These are phyloP conservation scores for Osmoderma eremita DNA, from an alignment of 2,888 invertebrate species.

Conservation along the genomic window DNA sequence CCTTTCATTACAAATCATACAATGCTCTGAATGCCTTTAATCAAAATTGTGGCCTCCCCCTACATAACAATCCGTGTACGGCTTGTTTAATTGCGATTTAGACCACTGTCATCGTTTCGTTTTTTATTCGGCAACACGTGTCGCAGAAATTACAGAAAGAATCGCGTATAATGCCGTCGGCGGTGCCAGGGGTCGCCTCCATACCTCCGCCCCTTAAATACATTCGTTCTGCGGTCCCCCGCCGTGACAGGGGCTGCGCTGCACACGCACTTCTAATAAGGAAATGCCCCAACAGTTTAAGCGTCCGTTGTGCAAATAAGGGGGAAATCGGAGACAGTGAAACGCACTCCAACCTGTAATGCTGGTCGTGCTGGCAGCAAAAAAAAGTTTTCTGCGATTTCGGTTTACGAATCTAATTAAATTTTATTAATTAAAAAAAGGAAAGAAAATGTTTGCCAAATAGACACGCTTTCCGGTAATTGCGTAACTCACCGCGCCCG, in stretches of 20 bases:
- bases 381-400: constrained; percentile 26
- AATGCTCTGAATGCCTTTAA: too few species aligned
- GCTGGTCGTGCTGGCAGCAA: neutral
- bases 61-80: constrained; percentile 15
- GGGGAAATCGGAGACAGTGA: constrained; percentile 27
- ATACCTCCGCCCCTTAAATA: neutral
- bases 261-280: constrained; percentile 51
- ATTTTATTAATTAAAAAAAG: constrained; percentile 40
- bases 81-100: constrained; percentile 33
- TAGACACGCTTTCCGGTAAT: constrained; percentile 34
- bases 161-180: constrained; percentile 33
- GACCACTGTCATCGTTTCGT: constrained; percentile 28
- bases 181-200: constrained; percentile 26
- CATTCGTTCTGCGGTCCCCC: constrained; percentile 11
- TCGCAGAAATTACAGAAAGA: constrained; percentile 39
- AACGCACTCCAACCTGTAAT: constrained; percentile 1
- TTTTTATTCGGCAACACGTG: constrained; percentile 37
- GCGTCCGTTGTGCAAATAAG: constrained; percentile 45
- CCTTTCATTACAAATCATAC: too few species aligned
- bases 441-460: constrained; percentile 35
- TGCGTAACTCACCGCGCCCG: neutral
- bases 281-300: constrained; percentile 50
- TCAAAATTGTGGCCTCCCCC: too few species aligned
- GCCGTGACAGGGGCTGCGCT: constrained; percentile 44
- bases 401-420: constrained; percentile 32